phyloP scores from a whole-genome alignment of 2,888 invertebrate species.

The Lochmaea crataegi region DNA sequence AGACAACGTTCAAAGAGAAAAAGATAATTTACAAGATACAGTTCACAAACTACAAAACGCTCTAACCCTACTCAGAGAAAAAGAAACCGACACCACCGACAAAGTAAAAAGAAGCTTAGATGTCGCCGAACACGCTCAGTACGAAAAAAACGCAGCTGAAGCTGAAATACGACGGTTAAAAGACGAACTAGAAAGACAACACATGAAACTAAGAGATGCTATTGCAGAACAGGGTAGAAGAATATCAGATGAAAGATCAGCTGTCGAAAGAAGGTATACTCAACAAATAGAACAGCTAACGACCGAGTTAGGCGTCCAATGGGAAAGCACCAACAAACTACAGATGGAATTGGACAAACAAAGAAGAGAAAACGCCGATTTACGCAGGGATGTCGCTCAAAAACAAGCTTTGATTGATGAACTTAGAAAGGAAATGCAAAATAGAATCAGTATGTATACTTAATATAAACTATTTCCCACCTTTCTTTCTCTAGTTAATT shows the following conservation, averaged over 20 bases:
- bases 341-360: conserved; percentile 84
- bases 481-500: conserved; percentile 68
- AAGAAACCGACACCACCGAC: conserved; percentile 71
- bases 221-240: conserved; percentile 78
- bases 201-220: conserved; percentile 79
- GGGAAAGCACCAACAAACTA: conserved; percentile 82
- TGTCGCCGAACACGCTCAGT: conserved; percentile 79
- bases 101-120: conserved; percentile 77
- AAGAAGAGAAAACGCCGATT: conserved; percentile 79
- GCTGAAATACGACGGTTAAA: conserved; percentile 79
- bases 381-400: conserved; percentile 81
- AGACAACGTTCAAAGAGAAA: conserved; percentile 78
- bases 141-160: conserved; percentile 82
- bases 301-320: conserved; percentile 82
- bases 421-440: conserved; percentile 81
- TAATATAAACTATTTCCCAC: not conserved
- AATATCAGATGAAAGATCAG: conserved; percentile 77
- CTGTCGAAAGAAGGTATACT: conserved; percentile 78
- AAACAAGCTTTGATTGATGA: conserved; percentile 82
- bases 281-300: conserved; percentile 82
- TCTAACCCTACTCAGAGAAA: conserved; percentile 73
- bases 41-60: conserved; percentile 76
- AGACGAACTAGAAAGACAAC: conserved; percentile 83
- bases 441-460: conserved; percentile 74
- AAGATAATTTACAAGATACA: conserved; percentile 75